Evolutionary conservation across 1,140 invertebrate genomes (phyloP).

Genomic region (Calephelis nemesis): DNA sequence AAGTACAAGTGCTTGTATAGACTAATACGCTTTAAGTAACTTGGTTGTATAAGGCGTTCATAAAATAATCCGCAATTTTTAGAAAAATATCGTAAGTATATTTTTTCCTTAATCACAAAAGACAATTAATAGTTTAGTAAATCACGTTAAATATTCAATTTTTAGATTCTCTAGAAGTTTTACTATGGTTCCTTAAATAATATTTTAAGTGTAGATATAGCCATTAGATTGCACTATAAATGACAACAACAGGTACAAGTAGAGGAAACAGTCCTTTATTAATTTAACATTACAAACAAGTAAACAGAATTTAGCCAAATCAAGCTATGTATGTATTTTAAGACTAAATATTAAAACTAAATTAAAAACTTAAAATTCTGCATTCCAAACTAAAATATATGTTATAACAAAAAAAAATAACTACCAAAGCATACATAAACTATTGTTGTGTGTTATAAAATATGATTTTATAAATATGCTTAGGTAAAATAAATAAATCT

Average conservation of each 20-base stretch:
- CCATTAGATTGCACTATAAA: slow-evolving; percentile 6
- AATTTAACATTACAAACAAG: too few species aligned
- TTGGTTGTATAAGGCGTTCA: not conserved
- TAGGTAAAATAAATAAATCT: too few species aligned
- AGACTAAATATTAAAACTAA: too few species aligned
- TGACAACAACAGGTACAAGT: not conserved
- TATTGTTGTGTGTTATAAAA: too few species aligned
- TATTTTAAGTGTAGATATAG: not conserved
- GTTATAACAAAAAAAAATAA: too few species aligned
- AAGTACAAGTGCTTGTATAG: slow-evolving; percentile 10
- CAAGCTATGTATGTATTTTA: not conserved
- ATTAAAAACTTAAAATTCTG: too few species aligned
- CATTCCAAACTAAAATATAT: too few species aligned
- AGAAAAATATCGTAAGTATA: not conserved
- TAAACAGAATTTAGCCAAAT: not conserved
- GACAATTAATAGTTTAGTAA: not conserved
- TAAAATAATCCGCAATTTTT: not conserved
- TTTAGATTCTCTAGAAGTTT: slow-evolving; percentile 5
- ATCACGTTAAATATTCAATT: slow-evolving; percentile 1
- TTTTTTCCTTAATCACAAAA: not conserved
- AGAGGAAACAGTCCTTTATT: too few species aligned
- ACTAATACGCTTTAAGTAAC: not conserved
- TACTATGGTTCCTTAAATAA: slow-evolving; percentile 3
- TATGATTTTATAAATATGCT: too few species aligned
- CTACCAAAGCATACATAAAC: too few species aligned